Conservation (phyloP, 2,113 vertebrate species). For the Phasianus colchicus region DNA sequence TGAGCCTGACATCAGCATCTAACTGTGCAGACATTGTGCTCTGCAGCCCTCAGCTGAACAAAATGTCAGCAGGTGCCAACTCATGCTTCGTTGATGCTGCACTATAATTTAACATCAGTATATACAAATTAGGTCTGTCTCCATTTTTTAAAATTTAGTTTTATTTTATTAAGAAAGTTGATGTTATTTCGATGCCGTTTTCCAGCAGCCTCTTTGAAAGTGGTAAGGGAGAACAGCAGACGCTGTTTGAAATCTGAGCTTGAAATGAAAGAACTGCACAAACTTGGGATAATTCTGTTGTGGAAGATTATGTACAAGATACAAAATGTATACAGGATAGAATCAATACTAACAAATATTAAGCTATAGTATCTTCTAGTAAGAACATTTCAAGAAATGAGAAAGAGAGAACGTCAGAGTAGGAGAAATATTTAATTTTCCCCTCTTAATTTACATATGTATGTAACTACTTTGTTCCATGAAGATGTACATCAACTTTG, state of each 20-base stretch:
- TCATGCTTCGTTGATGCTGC: neutral
- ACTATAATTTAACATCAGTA: constrained; percentile 4
- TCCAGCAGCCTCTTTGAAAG: neutral
- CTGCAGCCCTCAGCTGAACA: neutral
- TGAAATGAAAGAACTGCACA: neutral
- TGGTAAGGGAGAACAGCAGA: neutral
- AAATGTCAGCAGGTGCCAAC: constrained; percentile 40
- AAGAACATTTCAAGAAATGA: neutral
- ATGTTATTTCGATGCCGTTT: neutral
- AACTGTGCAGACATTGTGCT: neutral
- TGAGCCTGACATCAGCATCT: neutral
- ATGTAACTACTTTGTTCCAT: neutral
- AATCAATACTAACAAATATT: neutral
- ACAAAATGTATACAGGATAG: neutral
- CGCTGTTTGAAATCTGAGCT: neutral
- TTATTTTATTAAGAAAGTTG: neutral
- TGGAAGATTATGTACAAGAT: neutral
- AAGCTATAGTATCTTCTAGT: neutral
- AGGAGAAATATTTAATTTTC: neutral
- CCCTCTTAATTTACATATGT: neutral
- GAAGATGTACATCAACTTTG: neutral
- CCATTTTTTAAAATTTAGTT: neutral
- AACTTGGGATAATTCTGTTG: neutral
- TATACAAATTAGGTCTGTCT: constrained; percentile 14
- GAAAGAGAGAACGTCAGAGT: neutral